phyloP scores from a whole-genome alignment of 2,797 vertebrate genomes.

The Alectoris magna region DNA sequence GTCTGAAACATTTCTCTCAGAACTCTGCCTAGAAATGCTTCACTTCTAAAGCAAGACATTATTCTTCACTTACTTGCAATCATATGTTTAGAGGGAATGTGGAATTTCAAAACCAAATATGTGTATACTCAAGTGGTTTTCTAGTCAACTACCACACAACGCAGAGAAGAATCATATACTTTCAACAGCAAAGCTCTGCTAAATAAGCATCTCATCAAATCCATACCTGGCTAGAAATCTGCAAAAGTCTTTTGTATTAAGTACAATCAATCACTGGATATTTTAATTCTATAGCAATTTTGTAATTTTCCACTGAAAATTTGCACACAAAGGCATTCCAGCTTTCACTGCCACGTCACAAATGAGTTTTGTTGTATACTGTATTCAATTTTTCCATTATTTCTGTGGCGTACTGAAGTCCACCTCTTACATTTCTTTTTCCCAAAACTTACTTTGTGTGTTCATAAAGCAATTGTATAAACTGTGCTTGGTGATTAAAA shows the following conservation, averaged over 20 bases:
- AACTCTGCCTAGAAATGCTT: neutral
- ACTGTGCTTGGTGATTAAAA: neutral
- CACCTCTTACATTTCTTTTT: neutral
- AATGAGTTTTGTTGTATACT: neutral
- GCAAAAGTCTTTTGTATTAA: neutral
- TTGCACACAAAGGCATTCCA: neutral
- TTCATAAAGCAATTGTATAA: no score
- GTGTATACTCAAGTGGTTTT: accelerated
- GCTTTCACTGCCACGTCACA: neutral
- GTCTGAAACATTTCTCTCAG: neutral
- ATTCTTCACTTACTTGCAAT: neutral
- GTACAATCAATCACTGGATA: neutral
- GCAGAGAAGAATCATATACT: neutral
- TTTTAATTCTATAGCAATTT: neutral
- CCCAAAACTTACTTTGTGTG: neutral
- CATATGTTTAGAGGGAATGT: neutral
- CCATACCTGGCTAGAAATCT: neutral
- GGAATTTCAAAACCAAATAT: neutral
- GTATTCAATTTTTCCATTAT: neutral
- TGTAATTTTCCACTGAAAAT: neutral
- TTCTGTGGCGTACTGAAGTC: neutral
- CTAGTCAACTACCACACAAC: neutral
- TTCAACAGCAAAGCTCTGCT: neutral
- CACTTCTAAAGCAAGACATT: neutral
- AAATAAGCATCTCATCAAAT: neutral